Evolutionary conservation across 2,797 vertebrate genomes (phyloP).

Genomic region (Pterois miles): DNA sequence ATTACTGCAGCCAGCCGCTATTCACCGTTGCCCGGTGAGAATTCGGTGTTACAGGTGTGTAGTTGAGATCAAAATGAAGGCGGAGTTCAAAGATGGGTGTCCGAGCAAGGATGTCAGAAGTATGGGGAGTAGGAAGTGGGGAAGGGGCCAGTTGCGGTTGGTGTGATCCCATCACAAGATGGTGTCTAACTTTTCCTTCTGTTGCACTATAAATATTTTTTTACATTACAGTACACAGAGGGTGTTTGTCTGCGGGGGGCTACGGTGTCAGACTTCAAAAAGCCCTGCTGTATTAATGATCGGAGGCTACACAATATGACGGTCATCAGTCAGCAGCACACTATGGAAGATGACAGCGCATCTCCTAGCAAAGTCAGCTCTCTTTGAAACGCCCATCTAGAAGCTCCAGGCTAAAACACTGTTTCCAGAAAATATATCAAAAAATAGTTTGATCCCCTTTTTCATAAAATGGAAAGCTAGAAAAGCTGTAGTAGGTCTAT

Average conservation of each 20-base stretch:
- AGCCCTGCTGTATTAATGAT: background rate
- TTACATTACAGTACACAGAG: background rate
- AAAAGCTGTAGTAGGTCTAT: background rate
- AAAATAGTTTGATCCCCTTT: background rate
- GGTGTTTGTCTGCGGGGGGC: background rate
- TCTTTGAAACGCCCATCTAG: background rate
- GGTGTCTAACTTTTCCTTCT: background rate
- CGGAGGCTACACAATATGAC: background rate
- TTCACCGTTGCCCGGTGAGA: no score
- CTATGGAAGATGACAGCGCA: background rate
- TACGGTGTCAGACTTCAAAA: background rate
- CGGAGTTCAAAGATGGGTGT: background rate
- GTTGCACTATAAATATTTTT: background rate
- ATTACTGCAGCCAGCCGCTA: no score
- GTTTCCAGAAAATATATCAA: background rate
- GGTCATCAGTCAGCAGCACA: slow-evolving; percentile 1
- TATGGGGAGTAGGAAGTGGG: background rate
- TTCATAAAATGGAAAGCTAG: background rate
- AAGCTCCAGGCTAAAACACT: background rate
- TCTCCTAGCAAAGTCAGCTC: background rate
- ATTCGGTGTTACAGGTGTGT: no score
- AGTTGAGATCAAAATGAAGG: no score
- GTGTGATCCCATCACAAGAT: no score
- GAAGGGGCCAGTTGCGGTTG: no score
- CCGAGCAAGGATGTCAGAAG: background rate